A percentile compares a stretch with the other conserved stretches of the same genome.
phyloP scores from a whole-genome alignment of 2,797 vertebrate genomes.

The Oceanodroma leucorhoa region DNA sequence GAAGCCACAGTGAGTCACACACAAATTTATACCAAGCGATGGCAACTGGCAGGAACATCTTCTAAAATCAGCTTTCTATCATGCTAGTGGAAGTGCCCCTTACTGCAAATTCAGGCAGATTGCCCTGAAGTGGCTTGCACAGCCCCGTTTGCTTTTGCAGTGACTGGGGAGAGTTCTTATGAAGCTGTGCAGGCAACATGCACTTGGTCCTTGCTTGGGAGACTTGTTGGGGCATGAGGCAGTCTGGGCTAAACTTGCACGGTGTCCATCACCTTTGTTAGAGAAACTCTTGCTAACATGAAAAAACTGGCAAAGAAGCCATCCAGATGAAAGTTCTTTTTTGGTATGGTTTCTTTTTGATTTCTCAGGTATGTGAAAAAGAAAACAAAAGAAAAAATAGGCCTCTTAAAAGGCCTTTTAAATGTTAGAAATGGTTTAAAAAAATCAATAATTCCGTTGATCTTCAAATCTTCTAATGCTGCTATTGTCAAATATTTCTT shows the following conservation, averaged over 20 bases:
- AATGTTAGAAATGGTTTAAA: neutral
- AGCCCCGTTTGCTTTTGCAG: neutral
- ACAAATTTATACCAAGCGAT: neutral
- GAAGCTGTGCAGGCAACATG: accelerated
- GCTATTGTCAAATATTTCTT: neutral
- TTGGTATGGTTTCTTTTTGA: neutral
- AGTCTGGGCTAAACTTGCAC: neutral
- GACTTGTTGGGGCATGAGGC: neutral
- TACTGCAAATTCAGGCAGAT: neutral
- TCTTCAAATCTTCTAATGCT: neutral
- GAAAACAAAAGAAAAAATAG: neutral
- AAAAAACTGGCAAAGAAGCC: neutral
- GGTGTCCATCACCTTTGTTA: neutral
- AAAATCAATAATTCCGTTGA: neutral
- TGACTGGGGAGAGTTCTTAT: neutral
- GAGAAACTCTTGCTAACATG: neutral
- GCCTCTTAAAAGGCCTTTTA: neutral
- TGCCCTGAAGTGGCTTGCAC: neutral
- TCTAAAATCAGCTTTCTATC: neutral
- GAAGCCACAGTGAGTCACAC: neutral
- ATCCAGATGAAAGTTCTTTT: neutral
- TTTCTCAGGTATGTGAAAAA: neutral
- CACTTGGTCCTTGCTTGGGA: neutral
- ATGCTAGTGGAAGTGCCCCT: neutral
- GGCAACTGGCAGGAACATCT: neutral